phyloP scores from a whole-genome alignment of 2,888 invertebrate genomes.

The Operophtera brumata region DNA sequence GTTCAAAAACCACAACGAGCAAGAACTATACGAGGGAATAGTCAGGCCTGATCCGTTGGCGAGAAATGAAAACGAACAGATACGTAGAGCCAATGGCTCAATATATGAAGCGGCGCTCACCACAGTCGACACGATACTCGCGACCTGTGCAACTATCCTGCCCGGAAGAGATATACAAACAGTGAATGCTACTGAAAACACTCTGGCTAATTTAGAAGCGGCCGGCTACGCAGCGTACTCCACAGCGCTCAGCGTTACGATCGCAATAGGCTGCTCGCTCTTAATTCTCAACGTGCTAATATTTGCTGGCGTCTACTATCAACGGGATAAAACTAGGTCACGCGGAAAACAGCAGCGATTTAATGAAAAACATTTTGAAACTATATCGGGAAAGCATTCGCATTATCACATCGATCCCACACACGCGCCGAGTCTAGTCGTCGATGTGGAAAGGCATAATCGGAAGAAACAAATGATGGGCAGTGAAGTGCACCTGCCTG shows the following conservation, averaged over 20 bases:
- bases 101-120: slow-evolving; percentile 82
- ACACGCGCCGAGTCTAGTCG: slow-evolving; percentile 89
- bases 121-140: slow-evolving; percentile 85
- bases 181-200: slow-evolving; percentile 83
- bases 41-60: slow-evolving; percentile 92
- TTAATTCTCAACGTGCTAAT: slow-evolving; percentile 90
- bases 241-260: slow-evolving; percentile 88
- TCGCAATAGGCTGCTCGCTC: slow-evolving; percentile 90
- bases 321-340: slow-evolving; percentile 86
- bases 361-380: slow-evolving; percentile 86
- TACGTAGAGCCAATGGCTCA: slow-evolving; percentile 75
- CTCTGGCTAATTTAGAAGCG: slow-evolving; percentile 89
- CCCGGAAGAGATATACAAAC: slow-evolving; percentile 76
- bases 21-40: slow-evolving; percentile 92
- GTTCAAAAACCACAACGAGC: slow-evolving; percentile 93
- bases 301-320: slow-evolving; percentile 92
- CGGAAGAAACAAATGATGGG: slow-evolving; percentile 72
- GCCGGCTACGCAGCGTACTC: slow-evolving; percentile 89
- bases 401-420: slow-evolving; percentile 89
- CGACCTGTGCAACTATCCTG: slow-evolving; percentile 85
- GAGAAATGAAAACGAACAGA: slow-evolving; percentile 82
- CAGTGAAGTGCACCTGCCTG: slow-evolving; percentile 77
- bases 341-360: slow-evolving; percentile 86
- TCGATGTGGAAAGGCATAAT: slow-evolving; percentile 86
- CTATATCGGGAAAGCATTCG: slow-evolving; percentile 88